Percentiles rank a stretch among this genome's conserved stretches.
Evolutionary conservation across 37 sponge, comb jelly and placozoan species (phyloP).

Genomic region (Crambe crambe): DNA sequence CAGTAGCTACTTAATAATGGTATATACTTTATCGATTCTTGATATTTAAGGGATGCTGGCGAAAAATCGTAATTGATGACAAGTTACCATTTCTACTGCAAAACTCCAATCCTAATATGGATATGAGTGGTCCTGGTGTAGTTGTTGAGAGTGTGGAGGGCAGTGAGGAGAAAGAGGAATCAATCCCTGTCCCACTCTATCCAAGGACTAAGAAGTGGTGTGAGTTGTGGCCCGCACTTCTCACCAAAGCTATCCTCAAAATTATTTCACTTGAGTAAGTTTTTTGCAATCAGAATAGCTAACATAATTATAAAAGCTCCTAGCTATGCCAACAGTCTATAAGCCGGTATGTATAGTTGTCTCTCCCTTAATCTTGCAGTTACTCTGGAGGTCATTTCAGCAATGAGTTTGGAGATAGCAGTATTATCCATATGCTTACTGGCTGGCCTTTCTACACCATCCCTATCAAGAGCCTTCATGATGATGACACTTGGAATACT

Average conservation of each 20-base stretch:
- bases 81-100: constrained; percentile 68
- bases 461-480: neutral
- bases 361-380: too few relatives aligned
- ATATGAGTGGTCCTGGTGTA: too few relatives aligned
- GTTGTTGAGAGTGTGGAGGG: neutral
- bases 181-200: constrained; percentile 48
- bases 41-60: constrained; percentile 98
- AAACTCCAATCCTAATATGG: neutral
- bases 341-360: too few relatives aligned
- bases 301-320: neutral
- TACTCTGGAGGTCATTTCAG: neutral
- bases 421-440: constrained; percentile 83
- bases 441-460: constrained; percentile 80
- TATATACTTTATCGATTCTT: too few relatives aligned
- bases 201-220: constrained; percentile 59
- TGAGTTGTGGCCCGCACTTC: constrained; percentile 90
- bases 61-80: constrained; percentile 92
- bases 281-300: neutral
- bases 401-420: constrained; percentile 69
- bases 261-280: constrained; percentile 87
- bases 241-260: constrained; percentile 94
- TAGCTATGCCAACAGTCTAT: neutral
- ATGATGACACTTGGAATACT: constrained; percentile 13
- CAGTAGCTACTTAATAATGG: too few relatives aligned
- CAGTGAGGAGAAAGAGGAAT: neutral